Base-by-base conservation (phyloP, 2,113 vertebrate species). In the Barnardius zonarius region DNA sequence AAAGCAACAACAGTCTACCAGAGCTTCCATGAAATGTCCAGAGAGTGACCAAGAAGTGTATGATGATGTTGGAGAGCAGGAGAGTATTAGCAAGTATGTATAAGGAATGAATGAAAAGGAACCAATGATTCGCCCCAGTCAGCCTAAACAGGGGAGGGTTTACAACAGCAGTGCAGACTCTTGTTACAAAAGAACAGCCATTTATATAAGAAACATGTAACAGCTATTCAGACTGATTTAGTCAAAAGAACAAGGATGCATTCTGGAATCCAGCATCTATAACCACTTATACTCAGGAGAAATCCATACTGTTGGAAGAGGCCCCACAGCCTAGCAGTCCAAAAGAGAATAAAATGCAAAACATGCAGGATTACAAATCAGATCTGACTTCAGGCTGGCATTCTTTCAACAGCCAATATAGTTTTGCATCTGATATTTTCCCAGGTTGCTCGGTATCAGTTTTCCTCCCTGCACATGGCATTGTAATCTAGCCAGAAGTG, bases 61-160 rank as follows among this genome's bases (percentile, higher is more conserved):
- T 5, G 99, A 99, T 77, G 99, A 99, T 81, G 98, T 99, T 12
- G 98, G 89, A 33, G 87, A 98, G 8, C 93, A 98, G n/a, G 98
- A 99, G 5, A 92, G 93, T 63, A 13, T 63, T 31, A 97, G 84
- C 95, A 98, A 97, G 99, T 99, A 96, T 8, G 94, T 93, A 37
- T n/a, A 69, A 84, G 30, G 10, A 70, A 84, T 6, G 2, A 5
- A 28, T 41, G 10, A 39, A 80, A 88, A 51, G 23, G 13, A 75
- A 33, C 7, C 18, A 57, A 7, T 52, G 7, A 35, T 68, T 83
- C 20, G 31, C 18, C 13, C 2, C 2, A 17, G 24, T 33, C 41
- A 90, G 35, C 8, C 18, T 69, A 57, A 23, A 37, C 2, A 57
- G 61, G 35, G 22, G 6, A 87, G 31, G 3, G 62, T 80, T 90